Percentiles rank a stretch among this genome's conserved stretches.
Evolutionary conservation across 2,888 invertebrate genomes (phyloP).

Genomic region (Drosophila pseudotalamancana): DNA sequence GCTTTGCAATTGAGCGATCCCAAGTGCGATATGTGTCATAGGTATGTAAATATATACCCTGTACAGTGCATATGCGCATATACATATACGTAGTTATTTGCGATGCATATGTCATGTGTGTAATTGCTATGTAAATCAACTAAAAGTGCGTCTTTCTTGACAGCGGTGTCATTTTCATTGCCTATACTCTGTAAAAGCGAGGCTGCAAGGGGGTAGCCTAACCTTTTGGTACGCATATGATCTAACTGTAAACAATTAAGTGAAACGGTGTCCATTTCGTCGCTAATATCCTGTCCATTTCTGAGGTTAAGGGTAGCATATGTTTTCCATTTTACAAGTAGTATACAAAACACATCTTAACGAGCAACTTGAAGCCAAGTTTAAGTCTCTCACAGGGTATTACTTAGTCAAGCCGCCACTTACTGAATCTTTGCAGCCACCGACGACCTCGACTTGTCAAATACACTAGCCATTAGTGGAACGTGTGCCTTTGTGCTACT

Average conservation of each 20-base stretch:
- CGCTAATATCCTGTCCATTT: too few species aligned
- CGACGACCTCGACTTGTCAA: constrained; percentile 47
- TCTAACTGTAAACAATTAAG: too few species aligned
- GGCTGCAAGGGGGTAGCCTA: too few species aligned
- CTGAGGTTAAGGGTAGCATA: too few species aligned
- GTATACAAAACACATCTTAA: too few species aligned
- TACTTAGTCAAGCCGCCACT: not conserved
- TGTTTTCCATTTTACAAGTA: too few species aligned
- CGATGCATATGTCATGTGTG: constrained; percentile 19
- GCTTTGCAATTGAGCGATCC: constrained; percentile 40
- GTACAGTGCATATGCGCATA: not conserved
- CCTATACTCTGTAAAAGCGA: constrained; percentile 35
- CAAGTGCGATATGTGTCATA: constrained; percentile 50
- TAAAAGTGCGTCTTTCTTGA: constrained; percentile 60
- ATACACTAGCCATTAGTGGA: constrained; percentile 28
- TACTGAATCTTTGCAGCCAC: not conserved
- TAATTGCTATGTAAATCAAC: constrained; percentile 63
- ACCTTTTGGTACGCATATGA: too few species aligned
- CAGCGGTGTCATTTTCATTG: constrained; percentile 31
- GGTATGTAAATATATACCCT: constrained; percentile 22
- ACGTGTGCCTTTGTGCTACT: constrained; percentile 14
- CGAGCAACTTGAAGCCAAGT: too few species aligned
- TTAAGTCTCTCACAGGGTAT: not conserved
- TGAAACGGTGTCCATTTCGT: too few species aligned
- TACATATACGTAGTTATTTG: not conserved